Percentiles rank a stretch among this genome's conserved stretches.
Conservation (phyloP, 2,888 invertebrate genomes). For the Hypercompe scribonia region DNA sequence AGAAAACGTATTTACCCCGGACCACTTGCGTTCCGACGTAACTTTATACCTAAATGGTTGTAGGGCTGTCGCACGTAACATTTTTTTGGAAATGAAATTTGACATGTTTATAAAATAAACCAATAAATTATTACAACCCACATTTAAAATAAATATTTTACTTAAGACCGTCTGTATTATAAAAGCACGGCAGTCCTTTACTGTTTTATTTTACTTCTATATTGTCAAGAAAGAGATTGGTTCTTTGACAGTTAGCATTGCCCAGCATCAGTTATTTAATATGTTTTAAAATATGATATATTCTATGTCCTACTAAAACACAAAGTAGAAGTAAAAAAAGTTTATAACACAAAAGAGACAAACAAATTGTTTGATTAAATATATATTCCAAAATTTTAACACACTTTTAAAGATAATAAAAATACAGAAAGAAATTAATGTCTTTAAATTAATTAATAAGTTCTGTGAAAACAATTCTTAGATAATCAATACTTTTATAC, state of each 20-base stretch:
- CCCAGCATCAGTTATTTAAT: too few species aligned
- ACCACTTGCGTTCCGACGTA: slow-evolving; percentile 72
- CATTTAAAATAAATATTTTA: background rate
- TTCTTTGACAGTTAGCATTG: background rate
- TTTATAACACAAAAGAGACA: too few species aligned
- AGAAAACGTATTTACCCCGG: slow-evolving; percentile 77
- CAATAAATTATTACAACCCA: background rate
- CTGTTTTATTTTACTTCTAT: background rate
- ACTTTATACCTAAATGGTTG: slow-evolving; percentile 70
- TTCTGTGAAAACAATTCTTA: background rate
- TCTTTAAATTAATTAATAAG: background rate
- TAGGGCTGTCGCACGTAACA: slow-evolving; percentile 62
- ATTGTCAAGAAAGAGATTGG: background rate
- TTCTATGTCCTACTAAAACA: too few species aligned
- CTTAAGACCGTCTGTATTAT: background rate
- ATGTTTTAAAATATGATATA: too few species aligned
- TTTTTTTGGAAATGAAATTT: background rate
- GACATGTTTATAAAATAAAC: background rate
- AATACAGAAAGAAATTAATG: too few species aligned
- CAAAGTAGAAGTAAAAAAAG: too few species aligned
- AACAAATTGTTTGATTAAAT: too few species aligned
- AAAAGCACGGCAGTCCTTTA: background rate
- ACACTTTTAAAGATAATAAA: background rate
- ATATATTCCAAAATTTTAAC: background rate
- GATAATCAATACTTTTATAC: background rate